Evolutionary conservation across 2,888 invertebrate genomes (phyloP).

Genomic region (Meteorus colon): DNA sequence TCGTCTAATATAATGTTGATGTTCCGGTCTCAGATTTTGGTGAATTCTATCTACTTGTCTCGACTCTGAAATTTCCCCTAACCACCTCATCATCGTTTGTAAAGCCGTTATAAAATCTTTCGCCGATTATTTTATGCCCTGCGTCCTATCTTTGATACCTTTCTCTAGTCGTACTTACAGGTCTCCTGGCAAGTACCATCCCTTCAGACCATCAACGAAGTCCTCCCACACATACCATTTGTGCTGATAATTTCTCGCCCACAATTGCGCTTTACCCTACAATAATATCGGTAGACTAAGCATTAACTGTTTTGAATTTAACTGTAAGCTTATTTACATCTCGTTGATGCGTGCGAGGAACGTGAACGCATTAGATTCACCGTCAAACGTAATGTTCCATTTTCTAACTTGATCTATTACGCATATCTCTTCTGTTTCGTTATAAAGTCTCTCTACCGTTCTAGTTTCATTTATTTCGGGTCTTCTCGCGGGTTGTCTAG

Average conservation of each 20-base stretch:
- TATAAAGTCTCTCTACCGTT: no score
- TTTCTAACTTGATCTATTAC: conserved; percentile 2
- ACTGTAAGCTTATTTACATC: neutral
- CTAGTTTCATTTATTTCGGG: no score
- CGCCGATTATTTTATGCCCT: neutral
- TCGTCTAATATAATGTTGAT: neutral
- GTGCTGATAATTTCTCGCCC: neutral
- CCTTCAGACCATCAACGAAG: neutral
- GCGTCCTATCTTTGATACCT: conserved; percentile 2
- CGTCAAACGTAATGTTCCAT: conserved; percentile 16
- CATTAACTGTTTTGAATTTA: neutral
- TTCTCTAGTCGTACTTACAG: neutral
- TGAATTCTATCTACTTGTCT: neutral
- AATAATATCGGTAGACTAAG: neutral
- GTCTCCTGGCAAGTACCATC: neutral
- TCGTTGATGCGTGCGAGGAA: conserved; percentile 20
- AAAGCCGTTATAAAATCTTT: neutral
- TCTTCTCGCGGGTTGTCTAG: no score
- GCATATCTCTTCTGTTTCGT: no score
- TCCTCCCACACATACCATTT: neutral
- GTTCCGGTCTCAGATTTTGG: neutral
- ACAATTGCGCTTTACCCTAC: neutral
- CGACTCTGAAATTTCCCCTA: neutral
- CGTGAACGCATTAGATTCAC: neutral
- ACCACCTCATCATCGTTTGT: conserved; percentile 5